These are phyloP conservation scores for Trichomycterus rosablanca DNA, from an alignment of 2,113 vertebrate species.

Conservation along the genomic window DNA sequence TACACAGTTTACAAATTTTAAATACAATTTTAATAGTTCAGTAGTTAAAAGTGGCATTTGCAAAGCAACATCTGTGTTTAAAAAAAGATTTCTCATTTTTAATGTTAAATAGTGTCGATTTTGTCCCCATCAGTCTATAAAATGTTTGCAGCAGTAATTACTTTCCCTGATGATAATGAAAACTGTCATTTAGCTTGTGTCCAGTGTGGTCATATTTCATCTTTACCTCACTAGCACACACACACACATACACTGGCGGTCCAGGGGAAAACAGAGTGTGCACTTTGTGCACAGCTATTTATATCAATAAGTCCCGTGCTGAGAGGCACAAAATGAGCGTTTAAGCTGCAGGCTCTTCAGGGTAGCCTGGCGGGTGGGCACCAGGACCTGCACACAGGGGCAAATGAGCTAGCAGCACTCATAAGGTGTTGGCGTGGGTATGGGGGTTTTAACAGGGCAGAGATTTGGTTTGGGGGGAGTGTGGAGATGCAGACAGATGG, in stretches of 20 bases:
- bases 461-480: neutral
- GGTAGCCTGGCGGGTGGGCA: constrained; percentile 73
- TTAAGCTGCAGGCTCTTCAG: constrained; percentile 74
- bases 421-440: constrained; percentile 36
- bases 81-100: too few relatives aligned
- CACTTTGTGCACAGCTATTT: constrained; percentile 80
- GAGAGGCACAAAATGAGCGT: constrained; percentile 80
- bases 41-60: too few relatives aligned
- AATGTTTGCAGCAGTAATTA: constrained; percentile 55
- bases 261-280: constrained; percentile 74
- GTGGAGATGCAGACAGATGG: neutral
- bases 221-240: constrained; percentile 60
- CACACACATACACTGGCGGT: constrained; percentile 46
- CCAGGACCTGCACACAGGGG: constrained; percentile 50
- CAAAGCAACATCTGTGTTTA: too few relatives aligned
- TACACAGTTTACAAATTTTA: too few relatives aligned
- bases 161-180: constrained; percentile 67
- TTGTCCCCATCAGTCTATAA: constrained; percentile 56
- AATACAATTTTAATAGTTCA: too few relatives aligned
- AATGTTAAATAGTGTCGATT: constrained; percentile 17
- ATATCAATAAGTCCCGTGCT: constrained; percentile 81
- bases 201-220: constrained; percentile 74
- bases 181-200: constrained; percentile 72
- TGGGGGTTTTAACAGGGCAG: constrained; percentile 3
- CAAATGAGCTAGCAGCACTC: constrained; percentile 24